These are phyloP conservation scores for Sebastes taczanowskii DNA, from an alignment of 2,797 vertebrate genomes.

Conservation along the genomic window DNA sequence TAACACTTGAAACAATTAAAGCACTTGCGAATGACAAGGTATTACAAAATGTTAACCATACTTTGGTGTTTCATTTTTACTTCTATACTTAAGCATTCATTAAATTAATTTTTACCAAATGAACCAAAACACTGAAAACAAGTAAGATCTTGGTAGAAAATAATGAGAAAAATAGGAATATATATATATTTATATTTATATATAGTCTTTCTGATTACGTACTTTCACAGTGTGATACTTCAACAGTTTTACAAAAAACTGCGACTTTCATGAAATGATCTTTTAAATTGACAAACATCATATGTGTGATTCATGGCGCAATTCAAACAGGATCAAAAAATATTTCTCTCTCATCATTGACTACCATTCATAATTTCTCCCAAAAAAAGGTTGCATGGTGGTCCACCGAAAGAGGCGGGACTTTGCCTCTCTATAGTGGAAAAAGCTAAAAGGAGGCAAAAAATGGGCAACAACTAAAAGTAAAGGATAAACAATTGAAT, in stretches of 20 bases:
- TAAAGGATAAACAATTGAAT: not conserved
- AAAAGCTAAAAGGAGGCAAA: not conserved
- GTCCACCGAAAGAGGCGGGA: not conserved
- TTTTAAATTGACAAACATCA: too few species aligned
- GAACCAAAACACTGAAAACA: not conserved
- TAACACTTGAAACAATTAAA: constrained; percentile 58
- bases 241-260: too few species aligned
- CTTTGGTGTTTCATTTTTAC: constrained; percentile 50
- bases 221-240: too few species aligned
- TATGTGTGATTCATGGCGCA: too few species aligned
- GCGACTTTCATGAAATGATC: too few species aligned
- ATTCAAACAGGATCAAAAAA: too few species aligned
- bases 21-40: constrained; percentile 56
- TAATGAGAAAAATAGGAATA: constrained; percentile 41
- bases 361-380: too few species aligned
- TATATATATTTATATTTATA: too few species aligned
- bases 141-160: constrained; percentile 2
- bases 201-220: too few species aligned
- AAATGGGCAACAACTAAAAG: not conserved
- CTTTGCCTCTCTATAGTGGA: not conserved
- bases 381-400: not conserved
- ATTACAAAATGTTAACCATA: constrained; percentile 60
- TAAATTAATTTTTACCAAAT: too few species aligned
- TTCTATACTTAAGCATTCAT: not conserved
- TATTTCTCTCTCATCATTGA: too few species aligned